Conservation (phyloP, 2,797 vertebrate genomes). For the Acropternis orthonyx region DNA sequence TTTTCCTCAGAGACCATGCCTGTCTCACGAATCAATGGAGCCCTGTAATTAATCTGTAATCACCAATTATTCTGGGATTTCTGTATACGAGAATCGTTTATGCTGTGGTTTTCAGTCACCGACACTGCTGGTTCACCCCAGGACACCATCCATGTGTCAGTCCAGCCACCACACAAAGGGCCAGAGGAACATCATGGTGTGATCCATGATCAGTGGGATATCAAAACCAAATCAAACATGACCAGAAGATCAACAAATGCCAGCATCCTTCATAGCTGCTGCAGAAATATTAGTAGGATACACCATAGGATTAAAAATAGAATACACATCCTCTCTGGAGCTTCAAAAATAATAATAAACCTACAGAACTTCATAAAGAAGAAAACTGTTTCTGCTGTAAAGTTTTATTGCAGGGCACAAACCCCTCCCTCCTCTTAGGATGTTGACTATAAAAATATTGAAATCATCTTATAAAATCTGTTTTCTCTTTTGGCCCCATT, state of each 20-base stretch:
- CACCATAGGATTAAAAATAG: background rate
- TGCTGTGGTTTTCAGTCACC: background rate
- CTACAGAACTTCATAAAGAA: background rate
- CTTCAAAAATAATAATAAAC: background rate
- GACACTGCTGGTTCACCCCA: fast-evolving
- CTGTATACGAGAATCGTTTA: background rate
- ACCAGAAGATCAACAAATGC: background rate
- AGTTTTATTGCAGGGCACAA: background rate
- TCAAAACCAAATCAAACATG: background rate
- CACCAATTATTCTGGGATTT: background rate
- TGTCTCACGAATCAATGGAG: background rate
- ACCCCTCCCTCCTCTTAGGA: background rate
- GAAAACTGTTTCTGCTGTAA: background rate
- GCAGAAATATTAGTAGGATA: fast-evolving
- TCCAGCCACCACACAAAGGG: background rate
- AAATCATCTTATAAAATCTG: background rate
- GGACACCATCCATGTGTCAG: background rate
- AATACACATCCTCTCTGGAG: background rate
- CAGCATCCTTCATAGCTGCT: background rate
- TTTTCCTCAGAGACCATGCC: background rate
- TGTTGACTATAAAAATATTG: background rate
- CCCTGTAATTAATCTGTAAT: background rate
- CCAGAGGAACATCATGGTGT: background rate
- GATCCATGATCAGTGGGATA: background rate
- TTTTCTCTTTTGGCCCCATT: background rate